Conservation (phyloP, 2,888 invertebrate species). For the Papilio protenor region DNA sequence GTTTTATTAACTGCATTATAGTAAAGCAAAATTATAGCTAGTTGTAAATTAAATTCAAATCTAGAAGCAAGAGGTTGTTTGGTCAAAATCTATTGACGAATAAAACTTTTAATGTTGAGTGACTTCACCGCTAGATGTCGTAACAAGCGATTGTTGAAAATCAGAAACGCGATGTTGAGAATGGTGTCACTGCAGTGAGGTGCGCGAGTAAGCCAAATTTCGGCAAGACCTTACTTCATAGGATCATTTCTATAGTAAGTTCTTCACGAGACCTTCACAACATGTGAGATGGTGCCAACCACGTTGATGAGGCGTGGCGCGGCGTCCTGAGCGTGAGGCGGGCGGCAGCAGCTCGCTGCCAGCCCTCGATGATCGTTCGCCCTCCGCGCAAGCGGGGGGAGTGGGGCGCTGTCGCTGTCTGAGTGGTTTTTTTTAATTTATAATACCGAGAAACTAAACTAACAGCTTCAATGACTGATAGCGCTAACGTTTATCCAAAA, state of each 20-base stretch:
- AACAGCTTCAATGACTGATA: no score
- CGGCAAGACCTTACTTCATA: neutral
- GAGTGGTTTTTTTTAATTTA: slow-evolving; percentile 39
- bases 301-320: slow-evolving; percentile 13
- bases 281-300: neutral
- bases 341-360: slow-evolving; percentile 31
- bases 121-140: neutral
- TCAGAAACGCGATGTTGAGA: neutral
- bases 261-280: slow-evolving; percentile 18
- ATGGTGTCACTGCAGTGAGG: neutral
- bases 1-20: no score
- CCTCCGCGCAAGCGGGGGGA: neutral
- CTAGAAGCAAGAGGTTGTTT: no score
- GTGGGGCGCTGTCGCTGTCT: slow-evolving; percentile 37
- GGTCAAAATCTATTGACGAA: no score
- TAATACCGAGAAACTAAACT: no score
- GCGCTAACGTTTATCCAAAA: no score
- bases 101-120: neutral
- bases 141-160: neutral
- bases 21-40: no score
- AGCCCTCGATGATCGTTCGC: no score
- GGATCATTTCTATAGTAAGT: slow-evolving; percentile 7
- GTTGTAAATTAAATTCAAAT: no score
- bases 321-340: slow-evolving; percentile 37
- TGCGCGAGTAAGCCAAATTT: neutral